phyloP scores from a whole-genome alignment of 1,140 invertebrate species.

The Drosophila athabasca region DNA sequence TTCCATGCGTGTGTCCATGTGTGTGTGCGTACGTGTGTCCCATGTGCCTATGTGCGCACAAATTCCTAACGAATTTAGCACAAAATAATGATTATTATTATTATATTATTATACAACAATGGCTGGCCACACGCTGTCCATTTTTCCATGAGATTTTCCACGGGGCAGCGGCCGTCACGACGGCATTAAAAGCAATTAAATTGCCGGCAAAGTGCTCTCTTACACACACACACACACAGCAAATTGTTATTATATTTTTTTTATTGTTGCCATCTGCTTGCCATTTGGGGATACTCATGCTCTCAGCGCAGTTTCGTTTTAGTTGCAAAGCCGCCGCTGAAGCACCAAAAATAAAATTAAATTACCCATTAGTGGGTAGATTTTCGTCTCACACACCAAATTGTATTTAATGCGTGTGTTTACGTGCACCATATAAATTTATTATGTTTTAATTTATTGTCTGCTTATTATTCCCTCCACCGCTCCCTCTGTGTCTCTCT shows the following conservation, averaged over 20 bases:
- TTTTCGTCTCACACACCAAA: constrained; percentile 53
- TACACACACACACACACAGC: constrained; percentile 20
- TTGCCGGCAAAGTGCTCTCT: constrained; percentile 50
- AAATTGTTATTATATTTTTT: constrained; percentile 62
- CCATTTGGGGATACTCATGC: constrained; percentile 13
- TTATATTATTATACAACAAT: constrained; percentile 65
- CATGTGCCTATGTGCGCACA: constrained; percentile 28
- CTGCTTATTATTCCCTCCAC: constrained; percentile 7
- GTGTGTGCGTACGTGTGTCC: constrained; percentile 9
- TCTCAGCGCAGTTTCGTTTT: constrained; percentile 28
- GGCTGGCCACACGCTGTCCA: constrained; percentile 17
- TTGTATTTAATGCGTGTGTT: constrained; percentile 56
- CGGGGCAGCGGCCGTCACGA: constrained; percentile 2
- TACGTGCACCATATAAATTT: constrained; percentile 42
- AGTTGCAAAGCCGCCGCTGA: constrained; percentile 38
- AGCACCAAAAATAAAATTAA: constrained; percentile 74
- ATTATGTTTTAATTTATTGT: constrained; percentile 45
- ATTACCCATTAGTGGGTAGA: constrained; percentile 75
- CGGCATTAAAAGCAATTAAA: constrained; percentile 75
- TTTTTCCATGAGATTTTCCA: constrained; percentile 39
- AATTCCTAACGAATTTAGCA: constrained; percentile 71
- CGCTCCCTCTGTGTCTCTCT: background rate
- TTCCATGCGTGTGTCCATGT: no score
- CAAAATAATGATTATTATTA: constrained; percentile 75
- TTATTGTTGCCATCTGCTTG: constrained; percentile 21